phyloP scores from a whole-genome alignment of 2,888 invertebrate species.

The Actias luna region DNA sequence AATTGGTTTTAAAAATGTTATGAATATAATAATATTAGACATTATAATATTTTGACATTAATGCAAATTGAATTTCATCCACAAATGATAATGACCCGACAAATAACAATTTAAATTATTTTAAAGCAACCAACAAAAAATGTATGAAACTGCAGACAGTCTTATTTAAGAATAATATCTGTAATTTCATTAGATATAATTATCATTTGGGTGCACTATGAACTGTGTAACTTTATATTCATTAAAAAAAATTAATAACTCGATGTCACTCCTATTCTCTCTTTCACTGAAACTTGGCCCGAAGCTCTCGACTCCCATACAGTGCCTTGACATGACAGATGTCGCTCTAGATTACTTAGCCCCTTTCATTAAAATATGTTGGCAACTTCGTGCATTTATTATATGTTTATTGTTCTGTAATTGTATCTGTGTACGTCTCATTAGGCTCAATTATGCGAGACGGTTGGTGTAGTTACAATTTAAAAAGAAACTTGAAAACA shows the following conservation, averaged over 20 bases:
- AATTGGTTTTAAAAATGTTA: too few relatives aligned
- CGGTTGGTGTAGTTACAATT: background rate
- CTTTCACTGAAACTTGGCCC: slow-evolving; percentile 45
- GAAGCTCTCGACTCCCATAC: slow-evolving; percentile 69
- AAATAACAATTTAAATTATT: too few relatives aligned
- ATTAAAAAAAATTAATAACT: slow-evolving; percentile 68
- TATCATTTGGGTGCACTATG: background rate
- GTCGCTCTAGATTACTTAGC: slow-evolving; percentile 73
- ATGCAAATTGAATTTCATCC: too few relatives aligned
- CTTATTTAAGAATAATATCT: background rate
- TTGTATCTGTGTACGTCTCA: background rate
- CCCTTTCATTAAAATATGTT: slow-evolving; percentile 30
- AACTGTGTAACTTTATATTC: background rate
- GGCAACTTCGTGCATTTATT: background rate
- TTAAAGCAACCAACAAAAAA: too few relatives aligned
- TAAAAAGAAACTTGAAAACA: background rate
- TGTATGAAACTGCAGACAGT: too few relatives aligned
- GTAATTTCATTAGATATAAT: background rate
- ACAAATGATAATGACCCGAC: too few relatives aligned
- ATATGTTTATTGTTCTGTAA: background rate
- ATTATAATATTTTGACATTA: too few relatives aligned
- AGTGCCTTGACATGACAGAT: slow-evolving; percentile 76
- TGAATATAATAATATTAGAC: too few relatives aligned
- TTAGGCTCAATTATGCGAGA: background rate
- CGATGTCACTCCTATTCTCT: slow-evolving; percentile 49